phyloP scores from a whole-genome alignment of 2,888 invertebrate species.

The Rhodophaea formosa region DNA sequence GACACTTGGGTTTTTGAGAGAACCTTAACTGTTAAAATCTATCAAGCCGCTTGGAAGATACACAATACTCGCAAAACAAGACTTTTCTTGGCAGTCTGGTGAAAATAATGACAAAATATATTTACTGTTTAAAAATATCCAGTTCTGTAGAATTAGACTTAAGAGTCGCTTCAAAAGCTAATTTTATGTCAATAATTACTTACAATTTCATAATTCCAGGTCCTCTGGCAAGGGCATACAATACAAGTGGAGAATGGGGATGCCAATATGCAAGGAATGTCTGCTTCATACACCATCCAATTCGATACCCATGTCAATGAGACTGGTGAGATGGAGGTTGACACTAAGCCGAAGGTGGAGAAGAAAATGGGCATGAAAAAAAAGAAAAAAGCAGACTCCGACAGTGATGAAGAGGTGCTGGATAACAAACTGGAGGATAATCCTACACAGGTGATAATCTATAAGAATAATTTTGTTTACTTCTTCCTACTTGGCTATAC shows the following conservation, averaged over 20 bases:
- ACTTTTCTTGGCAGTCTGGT: no score
- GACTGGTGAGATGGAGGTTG: conserved; percentile 61
- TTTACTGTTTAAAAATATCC: no score
- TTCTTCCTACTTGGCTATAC: not conserved
- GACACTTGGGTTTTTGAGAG: no score
- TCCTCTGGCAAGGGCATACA: conserved; percentile 85
- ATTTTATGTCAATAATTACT: no score
- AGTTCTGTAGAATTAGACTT: no score
- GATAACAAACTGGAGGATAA: conserved; percentile 87
- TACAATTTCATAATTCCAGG: conserved; percentile 58
- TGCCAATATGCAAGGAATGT: conserved; percentile 59
- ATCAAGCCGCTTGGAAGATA: no score
- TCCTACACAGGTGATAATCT: conserved; percentile 72
- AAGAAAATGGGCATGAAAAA: conserved; percentile 69
- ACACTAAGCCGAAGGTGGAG: conserved; percentile 71
- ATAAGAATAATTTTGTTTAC: not conserved
- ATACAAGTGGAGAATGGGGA: conserved; percentile 82
- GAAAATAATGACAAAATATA: no score
- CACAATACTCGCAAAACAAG: no score
- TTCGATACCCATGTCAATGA: conserved; percentile 66
- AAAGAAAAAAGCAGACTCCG: conserved; percentile 74
- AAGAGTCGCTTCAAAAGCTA: no score
- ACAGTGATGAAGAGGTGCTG: conserved; percentile 75
- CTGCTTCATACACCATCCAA: conserved; percentile 61
- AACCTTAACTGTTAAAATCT: no score